Percentiles rank a stretch among this genome's conserved stretches.
phyloP scores from a whole-genome alignment of 64 coral and sea anemone species.

The Dendronephthya gigantea region DNA sequence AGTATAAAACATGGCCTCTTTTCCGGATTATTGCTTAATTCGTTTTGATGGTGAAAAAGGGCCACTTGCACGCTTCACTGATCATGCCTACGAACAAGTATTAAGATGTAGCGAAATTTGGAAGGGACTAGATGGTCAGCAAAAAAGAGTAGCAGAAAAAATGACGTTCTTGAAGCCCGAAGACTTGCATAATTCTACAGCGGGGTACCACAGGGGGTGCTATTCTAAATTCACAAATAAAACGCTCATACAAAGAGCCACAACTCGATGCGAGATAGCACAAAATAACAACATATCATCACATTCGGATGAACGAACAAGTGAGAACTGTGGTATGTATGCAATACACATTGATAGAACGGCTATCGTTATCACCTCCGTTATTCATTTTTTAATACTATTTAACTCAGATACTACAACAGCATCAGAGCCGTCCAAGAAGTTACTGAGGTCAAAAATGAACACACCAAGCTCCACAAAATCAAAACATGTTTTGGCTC shows the following conservation, averaged over 20 bases:
- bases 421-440: background rate
- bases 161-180: background rate
- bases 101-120: conserved; percentile 16
- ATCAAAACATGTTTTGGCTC: background rate
- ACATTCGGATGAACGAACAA: background rate
- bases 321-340: background rate
- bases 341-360: background rate
- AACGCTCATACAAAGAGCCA: conserved; percentile 9
- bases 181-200: conserved; percentile 29
- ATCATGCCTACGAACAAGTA: background rate
- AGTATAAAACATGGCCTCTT: background rate
- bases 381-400: background rate
- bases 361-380: background rate
- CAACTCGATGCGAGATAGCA: background rate
- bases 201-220: conserved; percentile 26
- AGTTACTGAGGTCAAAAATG: background rate
- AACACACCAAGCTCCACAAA: background rate
- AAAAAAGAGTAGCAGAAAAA: conserved; percentile 18
- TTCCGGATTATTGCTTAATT: conserved; percentile 3
- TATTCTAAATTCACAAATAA: conserved; percentile 19
- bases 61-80: background rate
- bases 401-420: background rate
- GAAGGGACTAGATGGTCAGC: conserved; percentile 29
- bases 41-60: background rate
- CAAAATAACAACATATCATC: background rate